These are phyloP conservation scores for Apostichopus leukothele DNA, from an alignment of 53 echinoderm and acorn worm genomes.

Conservation along the genomic window DNA sequence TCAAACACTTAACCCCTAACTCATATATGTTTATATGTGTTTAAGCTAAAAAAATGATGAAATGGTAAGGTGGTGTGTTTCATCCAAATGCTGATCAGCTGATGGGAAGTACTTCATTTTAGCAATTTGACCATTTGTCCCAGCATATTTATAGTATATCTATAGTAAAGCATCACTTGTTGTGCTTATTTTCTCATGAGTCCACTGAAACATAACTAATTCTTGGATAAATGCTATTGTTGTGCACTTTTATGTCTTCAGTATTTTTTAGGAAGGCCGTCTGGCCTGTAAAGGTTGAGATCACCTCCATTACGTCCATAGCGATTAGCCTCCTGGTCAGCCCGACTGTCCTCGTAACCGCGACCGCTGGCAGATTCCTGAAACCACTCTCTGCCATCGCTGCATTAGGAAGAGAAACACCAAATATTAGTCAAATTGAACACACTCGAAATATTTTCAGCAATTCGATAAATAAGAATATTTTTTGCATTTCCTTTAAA, in stretches of 20 bases:
- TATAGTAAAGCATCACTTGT: constrained; percentile 22
- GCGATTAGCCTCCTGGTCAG: constrained; percentile 52
- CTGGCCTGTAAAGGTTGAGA: constrained; percentile 51
- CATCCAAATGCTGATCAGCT: not conserved
- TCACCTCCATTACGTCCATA: constrained; percentile 55
- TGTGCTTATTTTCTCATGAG: not conserved
- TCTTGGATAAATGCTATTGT: constrained; percentile 19
- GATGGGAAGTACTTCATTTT: constrained; percentile 2
- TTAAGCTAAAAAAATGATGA: constrained; percentile 3
- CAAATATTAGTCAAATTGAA: not conserved
- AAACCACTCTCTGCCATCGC: constrained; percentile 50
- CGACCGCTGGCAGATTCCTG: constrained; percentile 50
- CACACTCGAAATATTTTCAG: constrained; percentile 25
- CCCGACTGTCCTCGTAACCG: constrained; percentile 48
- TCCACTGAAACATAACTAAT: not conserved
- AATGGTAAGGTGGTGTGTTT: not conserved
- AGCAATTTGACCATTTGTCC: constrained; percentile 1
- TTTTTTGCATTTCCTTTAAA: not conserved
- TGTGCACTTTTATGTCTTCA: constrained; percentile 32
- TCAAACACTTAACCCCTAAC: not conserved
- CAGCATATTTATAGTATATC: not conserved
- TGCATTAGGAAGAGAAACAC: constrained; percentile 32
- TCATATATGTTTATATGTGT: not conserved
- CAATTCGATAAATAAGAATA: not conserved
- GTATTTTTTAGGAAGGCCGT: constrained; percentile 30